Percentiles rank a stretch among this genome's conserved stretches.
Conservation (phyloP, 2,113 vertebrate species). For the Alethe castanea region DNA sequence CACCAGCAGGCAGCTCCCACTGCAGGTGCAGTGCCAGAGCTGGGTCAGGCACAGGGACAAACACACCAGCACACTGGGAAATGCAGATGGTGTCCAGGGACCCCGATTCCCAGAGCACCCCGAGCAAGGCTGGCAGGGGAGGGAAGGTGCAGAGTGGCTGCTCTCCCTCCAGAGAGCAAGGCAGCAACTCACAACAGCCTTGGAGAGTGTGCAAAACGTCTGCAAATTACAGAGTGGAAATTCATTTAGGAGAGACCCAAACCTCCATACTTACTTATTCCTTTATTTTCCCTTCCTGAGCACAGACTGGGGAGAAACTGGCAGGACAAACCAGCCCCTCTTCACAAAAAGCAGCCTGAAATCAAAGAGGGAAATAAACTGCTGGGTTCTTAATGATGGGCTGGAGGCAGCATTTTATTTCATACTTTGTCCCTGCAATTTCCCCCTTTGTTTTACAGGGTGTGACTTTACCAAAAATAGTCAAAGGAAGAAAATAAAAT, state of each 20-base stretch:
- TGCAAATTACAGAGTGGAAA: not conserved
- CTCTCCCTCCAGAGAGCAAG: rapidly evolving
- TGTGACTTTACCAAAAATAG: constrained; percentile 54
- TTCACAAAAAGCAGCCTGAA: not conserved
- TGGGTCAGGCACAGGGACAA: not conserved
- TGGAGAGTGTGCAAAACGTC: not conserved
- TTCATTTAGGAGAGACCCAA: not conserved
- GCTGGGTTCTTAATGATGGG: not conserved
- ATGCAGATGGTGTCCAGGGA: rapidly evolving
- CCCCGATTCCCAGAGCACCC: rapidly evolving
- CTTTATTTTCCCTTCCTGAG: not conserved
- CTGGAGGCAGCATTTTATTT: constrained; percentile 32
- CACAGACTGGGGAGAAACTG: not conserved
- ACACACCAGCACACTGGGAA: no score
- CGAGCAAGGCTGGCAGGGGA: no score
- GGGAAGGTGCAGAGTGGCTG: not conserved
- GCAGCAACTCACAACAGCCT: not conserved
- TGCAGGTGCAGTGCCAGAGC: not conserved
- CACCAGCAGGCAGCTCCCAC: not conserved
- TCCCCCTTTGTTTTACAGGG: constrained; percentile 50
- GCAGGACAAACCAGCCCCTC: not conserved
- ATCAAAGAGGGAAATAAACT: constrained; percentile 19
- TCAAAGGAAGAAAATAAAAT: constrained; percentile 51
- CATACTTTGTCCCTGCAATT: constrained; percentile 31
- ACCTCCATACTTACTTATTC: not conserved